Evolutionary conservation across 2,888 invertebrate genomes (phyloP), one percentile per base, ranked within the genome.

Genomic region (Stratiomys singularior): DNA sequence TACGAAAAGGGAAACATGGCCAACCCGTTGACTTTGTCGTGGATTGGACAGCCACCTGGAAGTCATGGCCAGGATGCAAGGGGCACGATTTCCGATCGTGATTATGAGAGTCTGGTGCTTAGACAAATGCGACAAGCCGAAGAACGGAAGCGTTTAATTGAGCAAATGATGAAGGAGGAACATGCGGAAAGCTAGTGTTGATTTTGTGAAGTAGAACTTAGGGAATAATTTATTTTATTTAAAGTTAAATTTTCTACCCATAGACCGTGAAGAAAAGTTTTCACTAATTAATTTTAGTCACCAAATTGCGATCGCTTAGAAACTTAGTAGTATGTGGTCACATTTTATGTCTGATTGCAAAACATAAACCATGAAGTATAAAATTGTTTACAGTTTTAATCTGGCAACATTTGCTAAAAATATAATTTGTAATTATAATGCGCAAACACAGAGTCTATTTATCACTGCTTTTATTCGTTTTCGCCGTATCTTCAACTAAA

Each of bases 121-220:
- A 91, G 91, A 79, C 94, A 93, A 87, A 88, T 96, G 88, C 89
- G 94, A 78, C 94, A 94, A 88, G 96, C 95, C 3, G 94, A 96
- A 83, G 96, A 96, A 87, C 90, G 95, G 76, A 95, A 95, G 86
- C 89, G 89, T 79, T 83, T 94, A 80, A 92, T 93, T 82, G 92
- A 92, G 82, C 89, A 93, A 88, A 91, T 94, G 89, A 83, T 85
- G 81, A 84, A 85, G 76, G 85, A 86, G 71, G 85, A 86, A 72
- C 86, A 87, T 21, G 25, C 60, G 44, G 66, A 37, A 30, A 66
- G 66, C 13, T 66, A 66, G 23, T 25, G 52, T 9, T 9, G n/a
- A 9, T 9, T n/a, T n/a, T 18, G 52, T 13, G 15, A 52, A 52
- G 15, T 52, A 52, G 15, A 18, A 18, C 15, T 4, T 4, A 9